Evolutionary conservation across 2,888 invertebrate species (phyloP).

Genomic region (Pterostichus madidus): DNA sequence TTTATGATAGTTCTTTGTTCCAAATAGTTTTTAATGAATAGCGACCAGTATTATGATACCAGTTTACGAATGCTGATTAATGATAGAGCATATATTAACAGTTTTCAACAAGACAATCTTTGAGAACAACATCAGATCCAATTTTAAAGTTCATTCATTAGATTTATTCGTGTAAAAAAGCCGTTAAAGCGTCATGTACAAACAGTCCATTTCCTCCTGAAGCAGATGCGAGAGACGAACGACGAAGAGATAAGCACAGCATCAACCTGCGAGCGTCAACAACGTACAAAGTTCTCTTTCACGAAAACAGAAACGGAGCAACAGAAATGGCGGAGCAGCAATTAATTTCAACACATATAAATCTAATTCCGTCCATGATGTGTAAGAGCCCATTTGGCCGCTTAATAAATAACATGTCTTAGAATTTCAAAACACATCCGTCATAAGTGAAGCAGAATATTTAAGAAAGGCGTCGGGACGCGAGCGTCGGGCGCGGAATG

Average conservation of each 20-base stretch:
- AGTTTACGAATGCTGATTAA: slow-evolving; percentile 4
- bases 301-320: slow-evolving; percentile 58
- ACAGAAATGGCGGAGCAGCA: slow-evolving; percentile 55
- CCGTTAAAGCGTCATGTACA: slow-evolving; percentile 19
- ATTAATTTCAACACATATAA: slow-evolving; percentile 68
- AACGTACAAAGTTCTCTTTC: slow-evolving; percentile 57
- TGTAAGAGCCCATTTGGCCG: slow-evolving; percentile 63
- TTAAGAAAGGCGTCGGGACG: slow-evolving; percentile 69
- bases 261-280: not conserved
- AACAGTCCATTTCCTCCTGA: slow-evolving; percentile 30
- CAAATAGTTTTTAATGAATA: not conserved
- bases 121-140: slow-evolving; percentile 31
- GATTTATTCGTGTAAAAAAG: slow-evolving; percentile 43
- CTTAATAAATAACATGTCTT: slow-evolving; percentile 67
- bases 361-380: slow-evolving; percentile 66
- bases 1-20: no score
- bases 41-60: not conserved
- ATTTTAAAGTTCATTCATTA: slow-evolving; percentile 49
- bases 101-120: slow-evolving; percentile 40
- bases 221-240: not conserved
- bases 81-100: not conserved
- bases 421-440: slow-evolving; percentile 69
- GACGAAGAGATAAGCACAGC: not conserved
- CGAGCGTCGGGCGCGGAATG: slow-evolving; percentile 64
- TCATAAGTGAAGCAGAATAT: slow-evolving; percentile 70